A percentile compares a stretch with the other conserved stretches of the same genome.
phyloP scores from a whole-genome alignment of 2,797 vertebrate genomes.

The Tenualosa ilisha region DNA sequence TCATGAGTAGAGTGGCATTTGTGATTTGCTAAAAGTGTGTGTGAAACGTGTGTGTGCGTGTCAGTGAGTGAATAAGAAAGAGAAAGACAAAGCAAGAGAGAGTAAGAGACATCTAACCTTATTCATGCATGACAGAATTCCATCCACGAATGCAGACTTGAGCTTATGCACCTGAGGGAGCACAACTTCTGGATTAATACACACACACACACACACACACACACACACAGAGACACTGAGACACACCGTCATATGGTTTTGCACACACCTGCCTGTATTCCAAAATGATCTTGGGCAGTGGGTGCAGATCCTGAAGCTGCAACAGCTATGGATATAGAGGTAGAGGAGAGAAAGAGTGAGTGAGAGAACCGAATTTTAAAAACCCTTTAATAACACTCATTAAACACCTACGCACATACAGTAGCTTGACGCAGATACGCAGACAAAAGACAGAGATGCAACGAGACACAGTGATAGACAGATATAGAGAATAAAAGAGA shows the following conservation, averaged over 20 bases:
- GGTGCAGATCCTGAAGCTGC: conserved; percentile 86
- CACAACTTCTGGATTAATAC: not conserved
- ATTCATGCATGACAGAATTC: conserved; percentile 77
- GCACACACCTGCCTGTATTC: conserved; percentile 85
- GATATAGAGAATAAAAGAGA: not conserved
- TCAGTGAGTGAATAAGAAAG: not conserved
- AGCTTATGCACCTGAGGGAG: conserved; percentile 84
- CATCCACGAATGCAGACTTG: conserved; percentile 91
- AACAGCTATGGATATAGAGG: conserved; percentile 72
- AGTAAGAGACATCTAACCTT: conserved; percentile 73
- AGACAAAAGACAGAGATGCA: not conserved
- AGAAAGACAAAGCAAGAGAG: not conserved
- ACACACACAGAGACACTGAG: not conserved
- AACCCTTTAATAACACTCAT: too few relatives aligned
- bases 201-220: not conserved
- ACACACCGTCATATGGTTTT: not conserved
- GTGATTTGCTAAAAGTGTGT: not conserved
- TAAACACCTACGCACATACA: too few relatives aligned
- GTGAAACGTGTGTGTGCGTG: not conserved
- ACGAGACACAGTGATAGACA: not conserved
- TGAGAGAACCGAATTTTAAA: not conserved
- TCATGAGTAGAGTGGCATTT: not conserved
- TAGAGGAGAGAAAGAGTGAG: not conserved
- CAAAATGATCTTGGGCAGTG: conserved; percentile 88
- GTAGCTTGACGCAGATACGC: not conserved